These are phyloP conservation scores for Glareola pratincola DNA, from an alignment of 2,113 vertebrate species.

Conservation along the genomic window DNA sequence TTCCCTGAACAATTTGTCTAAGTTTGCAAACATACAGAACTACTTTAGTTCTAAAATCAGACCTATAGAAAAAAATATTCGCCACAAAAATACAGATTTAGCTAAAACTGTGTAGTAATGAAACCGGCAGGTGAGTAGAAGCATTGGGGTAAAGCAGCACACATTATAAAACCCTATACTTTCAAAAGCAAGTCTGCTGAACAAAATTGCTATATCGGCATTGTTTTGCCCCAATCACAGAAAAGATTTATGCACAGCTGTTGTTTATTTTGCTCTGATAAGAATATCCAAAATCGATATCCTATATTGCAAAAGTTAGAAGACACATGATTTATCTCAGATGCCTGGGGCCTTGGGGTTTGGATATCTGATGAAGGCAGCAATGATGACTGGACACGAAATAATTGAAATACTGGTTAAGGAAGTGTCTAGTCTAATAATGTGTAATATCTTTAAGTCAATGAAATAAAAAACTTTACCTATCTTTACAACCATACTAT, in stretches of 20 bases:
- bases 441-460: not conserved
- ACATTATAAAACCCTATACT: not conserved
- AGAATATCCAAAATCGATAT: not conserved
- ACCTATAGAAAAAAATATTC: not conserved
- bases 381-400: not conserved
- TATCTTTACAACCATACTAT: not conserved
- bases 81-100: not conserved
- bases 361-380: not conserved
- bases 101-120: not conserved
- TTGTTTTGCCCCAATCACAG: not conserved
- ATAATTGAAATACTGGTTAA: slow-evolving; percentile 11
- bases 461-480: not conserved
- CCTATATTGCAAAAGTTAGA: not conserved
- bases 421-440: not conserved
- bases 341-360: not conserved
- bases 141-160: not conserved
- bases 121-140: not conserved
- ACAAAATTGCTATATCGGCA: not conserved
- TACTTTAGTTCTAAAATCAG: not conserved
- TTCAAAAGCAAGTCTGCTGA: not conserved
- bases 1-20: not conserved
- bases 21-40: not conserved
- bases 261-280: not conserved
- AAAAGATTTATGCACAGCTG: not conserved
- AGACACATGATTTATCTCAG: not conserved